Base-by-base conservation (phyloP, 2,888 invertebrate genomes). In the Coleophora deauratella region DNA sequence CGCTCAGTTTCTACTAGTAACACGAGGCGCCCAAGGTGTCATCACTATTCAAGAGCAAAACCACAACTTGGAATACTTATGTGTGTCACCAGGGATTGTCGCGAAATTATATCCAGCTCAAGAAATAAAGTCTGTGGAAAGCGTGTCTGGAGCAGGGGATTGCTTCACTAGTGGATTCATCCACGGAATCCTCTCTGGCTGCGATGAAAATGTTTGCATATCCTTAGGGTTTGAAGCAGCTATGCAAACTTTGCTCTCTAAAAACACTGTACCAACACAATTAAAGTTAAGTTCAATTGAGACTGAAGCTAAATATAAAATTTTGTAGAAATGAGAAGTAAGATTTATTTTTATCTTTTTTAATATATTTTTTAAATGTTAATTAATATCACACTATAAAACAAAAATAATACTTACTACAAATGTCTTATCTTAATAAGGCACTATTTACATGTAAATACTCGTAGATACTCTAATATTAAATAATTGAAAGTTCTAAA, bases 141-240 rank as follows among this genome's bases (percentile, higher is more conserved):
- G 90, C 77, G 93, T 93, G 0, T 93, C 93, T n/a, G 95, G 94
- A 3, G 93, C 94, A 13, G 94, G 94, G 1, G 95, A 95, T 61
- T 93, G 93, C 65, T 90, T 91, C 57, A 87, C 89, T 2, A 89
- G 91, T 60, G 93, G 93, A 1, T 89, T 92, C 55, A 89, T 93
- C 42, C 72, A 88, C 14, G 91, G 90, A 1, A 75, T 91, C 59
- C 65, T 93, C 15, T 67, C 66, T 28, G 87, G 88, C 0, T 69
- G 78, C 32, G 52, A 71, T 6, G 89, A 93, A 65, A 74, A 88
- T 36, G 69, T 82, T 42, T 90, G 91, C 62, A 79, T 92, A 9
- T 73, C 85, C 3, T 66, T 89, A 12, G 93, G 91, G 0, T 88
- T 91, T 47, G 69, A 86, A 42, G 87, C 91, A 13, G 93, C 93